Percentiles rank a stretch among this genome's conserved stretches.
Evolutionary conservation across 92 coral and sea anemone genomes (phyloP).

Genomic region (Bergia puertoricense): DNA sequence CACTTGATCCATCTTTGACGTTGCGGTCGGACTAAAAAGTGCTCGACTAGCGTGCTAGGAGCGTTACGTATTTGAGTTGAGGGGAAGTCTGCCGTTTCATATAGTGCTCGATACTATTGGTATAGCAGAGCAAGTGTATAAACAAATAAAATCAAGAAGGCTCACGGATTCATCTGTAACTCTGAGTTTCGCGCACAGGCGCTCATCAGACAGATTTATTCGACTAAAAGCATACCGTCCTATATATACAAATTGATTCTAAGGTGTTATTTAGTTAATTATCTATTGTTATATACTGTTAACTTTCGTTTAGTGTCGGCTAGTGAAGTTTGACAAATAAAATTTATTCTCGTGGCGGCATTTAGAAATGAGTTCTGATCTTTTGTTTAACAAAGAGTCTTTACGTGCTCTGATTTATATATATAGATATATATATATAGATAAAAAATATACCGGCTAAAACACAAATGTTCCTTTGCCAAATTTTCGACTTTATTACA

Average conservation of each 20-base stretch:
- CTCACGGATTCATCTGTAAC: conserved; percentile 11
- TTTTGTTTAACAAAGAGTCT: conserved; percentile 37
- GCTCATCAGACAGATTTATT: conserved; percentile 14
- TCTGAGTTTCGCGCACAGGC: conserved; percentile 14
- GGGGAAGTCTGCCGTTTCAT: conserved; percentile 18
- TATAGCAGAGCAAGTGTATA: neutral
- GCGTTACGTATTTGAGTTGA: too few relatives aligned
- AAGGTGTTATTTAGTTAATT: conserved; percentile 13
- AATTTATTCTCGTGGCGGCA: conserved; percentile 25
- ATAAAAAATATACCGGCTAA: too few relatives aligned
- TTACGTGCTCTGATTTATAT: conserved; percentile 15
- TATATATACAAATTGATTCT: conserved; percentile 9
- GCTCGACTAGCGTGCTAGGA: too few relatives aligned
- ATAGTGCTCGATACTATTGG: conserved; percentile 7
- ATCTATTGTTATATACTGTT: conserved; percentile 13
- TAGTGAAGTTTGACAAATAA: conserved; percentile 14
- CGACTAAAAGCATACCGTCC: conserved; percentile 7
- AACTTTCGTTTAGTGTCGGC: conserved; percentile 15
- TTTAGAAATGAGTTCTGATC: conserved; percentile 32
- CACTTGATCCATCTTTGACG: too few relatives aligned
- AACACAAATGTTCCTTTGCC: too few relatives aligned
- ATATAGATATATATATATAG: too few relatives aligned
- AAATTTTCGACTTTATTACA: too few relatives aligned
- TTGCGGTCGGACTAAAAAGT: too few relatives aligned
- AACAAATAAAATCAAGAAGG: conserved; percentile 9